phyloP scores from a whole-genome alignment of 2,888 invertebrate species.

The Invenusta paracnida region DNA sequence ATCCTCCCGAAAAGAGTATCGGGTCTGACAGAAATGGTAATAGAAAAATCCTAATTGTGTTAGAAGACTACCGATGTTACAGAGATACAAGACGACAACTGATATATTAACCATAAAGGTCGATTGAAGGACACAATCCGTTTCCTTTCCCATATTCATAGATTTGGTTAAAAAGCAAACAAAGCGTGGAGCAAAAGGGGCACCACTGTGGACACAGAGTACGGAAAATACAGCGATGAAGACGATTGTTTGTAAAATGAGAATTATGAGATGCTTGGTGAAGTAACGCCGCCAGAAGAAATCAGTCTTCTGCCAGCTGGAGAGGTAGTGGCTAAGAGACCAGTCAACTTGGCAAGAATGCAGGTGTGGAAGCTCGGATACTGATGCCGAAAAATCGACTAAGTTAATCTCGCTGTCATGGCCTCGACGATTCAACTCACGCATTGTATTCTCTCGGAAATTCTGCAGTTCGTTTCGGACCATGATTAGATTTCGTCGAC shows the following conservation, averaged over 20 bases:
- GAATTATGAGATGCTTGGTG: constrained; percentile 38
- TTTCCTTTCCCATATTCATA: neutral
- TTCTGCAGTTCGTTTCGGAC: constrained; percentile 31
- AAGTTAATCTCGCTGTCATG: constrained; percentile 19
- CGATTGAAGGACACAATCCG: constrained; percentile 34
- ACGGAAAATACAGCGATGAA: constrained; percentile 14
- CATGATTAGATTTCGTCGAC: constrained; percentile 28
- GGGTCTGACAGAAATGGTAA: constrained; percentile 30
- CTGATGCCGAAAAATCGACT: constrained; percentile 35
- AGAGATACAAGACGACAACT: constrained; percentile 1
- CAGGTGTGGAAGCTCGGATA: constrained; percentile 32
- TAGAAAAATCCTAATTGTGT: constrained; percentile 37
- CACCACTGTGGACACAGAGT: constrained; percentile 31
- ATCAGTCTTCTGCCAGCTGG: constrained; percentile 40
- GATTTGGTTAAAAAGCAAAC: neutral
- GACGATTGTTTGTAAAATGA: constrained; percentile 1
- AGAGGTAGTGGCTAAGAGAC: constrained; percentile 40
- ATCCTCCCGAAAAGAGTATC: neutral
- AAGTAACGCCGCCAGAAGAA: constrained; percentile 43
- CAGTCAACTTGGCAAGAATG: constrained; percentile 38
- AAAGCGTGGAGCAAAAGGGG: constrained; percentile 36
- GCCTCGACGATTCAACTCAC: constrained; percentile 34
- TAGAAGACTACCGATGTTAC: neutral
- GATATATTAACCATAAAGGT: constrained; percentile 38
- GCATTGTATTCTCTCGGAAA: constrained; percentile 32